Evolutionary conservation across 2,113 vertebrate genomes (phyloP).

Genomic region (Varanus komodoensis): DNA sequence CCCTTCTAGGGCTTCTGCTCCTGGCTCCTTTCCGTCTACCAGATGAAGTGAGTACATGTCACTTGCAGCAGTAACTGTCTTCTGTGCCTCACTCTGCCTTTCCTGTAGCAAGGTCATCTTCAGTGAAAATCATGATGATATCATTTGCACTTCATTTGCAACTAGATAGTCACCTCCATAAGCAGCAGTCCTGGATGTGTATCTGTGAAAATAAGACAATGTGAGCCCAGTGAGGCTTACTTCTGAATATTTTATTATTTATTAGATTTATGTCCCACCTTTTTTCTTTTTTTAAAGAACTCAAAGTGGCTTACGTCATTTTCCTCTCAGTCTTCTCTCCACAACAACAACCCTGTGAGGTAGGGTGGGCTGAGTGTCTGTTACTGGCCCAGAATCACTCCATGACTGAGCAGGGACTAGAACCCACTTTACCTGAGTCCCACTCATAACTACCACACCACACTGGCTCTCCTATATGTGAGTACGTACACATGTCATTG

Average conservation of each 20-base stretch:
- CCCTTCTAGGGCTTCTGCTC: constrained; percentile 91
- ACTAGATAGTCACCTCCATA: background rate
- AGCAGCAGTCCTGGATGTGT: background rate
- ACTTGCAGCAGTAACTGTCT: background rate
- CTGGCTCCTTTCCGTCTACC: constrained; percentile 92
- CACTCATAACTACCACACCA: too few relatives aligned
- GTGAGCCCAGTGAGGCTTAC: background rate
- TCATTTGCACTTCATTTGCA: background rate
- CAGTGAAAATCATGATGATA: background rate
- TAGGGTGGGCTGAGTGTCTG: too few relatives aligned
- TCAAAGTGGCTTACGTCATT: too few relatives aligned
- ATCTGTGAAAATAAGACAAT: too few relatives aligned
- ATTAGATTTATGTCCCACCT: too few relatives aligned
- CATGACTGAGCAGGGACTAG: too few relatives aligned
- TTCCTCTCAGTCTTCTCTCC: too few relatives aligned
- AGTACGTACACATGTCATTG: background rate
- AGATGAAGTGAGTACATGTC: constrained; percentile 93
- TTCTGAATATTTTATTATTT: background rate
- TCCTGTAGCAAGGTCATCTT: background rate
- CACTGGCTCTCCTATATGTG: too few relatives aligned
- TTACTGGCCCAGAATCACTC: too few relatives aligned
- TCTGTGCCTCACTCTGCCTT: background rate
- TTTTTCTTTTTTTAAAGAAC: too few relatives aligned
- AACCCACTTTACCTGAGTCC: too few relatives aligned
- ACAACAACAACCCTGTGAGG: too few relatives aligned